phyloP scores from a whole-genome alignment of 2,797 vertebrate genomes.

The Gallinago solitaria region DNA sequence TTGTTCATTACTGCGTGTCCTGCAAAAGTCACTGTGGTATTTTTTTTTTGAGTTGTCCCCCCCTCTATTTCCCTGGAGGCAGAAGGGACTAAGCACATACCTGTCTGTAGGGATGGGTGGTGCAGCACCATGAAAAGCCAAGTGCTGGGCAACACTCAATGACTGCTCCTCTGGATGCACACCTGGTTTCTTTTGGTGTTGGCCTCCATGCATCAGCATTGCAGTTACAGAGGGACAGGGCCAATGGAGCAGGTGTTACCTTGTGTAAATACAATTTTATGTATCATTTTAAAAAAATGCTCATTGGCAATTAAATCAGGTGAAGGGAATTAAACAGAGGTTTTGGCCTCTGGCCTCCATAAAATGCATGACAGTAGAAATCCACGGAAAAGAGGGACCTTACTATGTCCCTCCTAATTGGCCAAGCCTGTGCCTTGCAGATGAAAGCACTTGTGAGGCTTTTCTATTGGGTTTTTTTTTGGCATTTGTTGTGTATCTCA shows the following conservation, averaged over 20 bases:
- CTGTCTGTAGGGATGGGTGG: rapidly evolving
- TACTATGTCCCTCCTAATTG: background rate
- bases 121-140: background rate
- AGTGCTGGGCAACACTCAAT: rapidly evolving
- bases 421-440: background rate
- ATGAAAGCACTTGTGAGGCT: background rate
- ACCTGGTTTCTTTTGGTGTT: background rate
- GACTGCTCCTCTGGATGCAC: background rate
- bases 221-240: background rate
- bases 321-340: background rate
- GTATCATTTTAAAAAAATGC: background rate
- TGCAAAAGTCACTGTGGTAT: background rate
- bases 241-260: background rate
- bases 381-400: background rate
- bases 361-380: background rate
- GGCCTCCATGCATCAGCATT: background rate
- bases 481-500: background rate
- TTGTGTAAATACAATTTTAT: background rate
- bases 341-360: background rate
- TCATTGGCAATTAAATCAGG: background rate
- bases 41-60: background rate
- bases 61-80: background rate
- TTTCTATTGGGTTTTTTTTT: background rate
- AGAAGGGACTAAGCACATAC: background rate
- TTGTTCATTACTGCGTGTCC: background rate